Conservation (phyloP, 1,140 invertebrate genomes). For the Oreohelix idahoensis region DNA sequence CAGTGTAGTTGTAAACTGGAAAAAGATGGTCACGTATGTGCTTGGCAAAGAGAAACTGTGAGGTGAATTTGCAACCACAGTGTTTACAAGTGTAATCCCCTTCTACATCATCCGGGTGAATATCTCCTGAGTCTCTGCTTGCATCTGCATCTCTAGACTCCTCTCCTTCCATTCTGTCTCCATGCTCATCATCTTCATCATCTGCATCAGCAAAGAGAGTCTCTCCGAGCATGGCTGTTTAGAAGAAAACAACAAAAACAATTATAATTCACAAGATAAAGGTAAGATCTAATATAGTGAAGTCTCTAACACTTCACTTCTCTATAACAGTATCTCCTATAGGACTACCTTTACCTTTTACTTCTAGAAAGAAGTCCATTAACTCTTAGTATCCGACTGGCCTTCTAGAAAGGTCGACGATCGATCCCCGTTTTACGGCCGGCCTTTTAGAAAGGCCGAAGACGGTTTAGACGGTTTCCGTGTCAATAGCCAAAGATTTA, state of each 20-base stretch:
- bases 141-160: conserved; percentile 1
- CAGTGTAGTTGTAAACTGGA: conserved; percentile 40
- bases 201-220: conserved; percentile 22
- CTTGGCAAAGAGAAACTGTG: conserved; percentile 51
- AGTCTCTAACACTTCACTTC: no score
- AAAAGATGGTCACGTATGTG: conserved; percentile 58
- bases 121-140: conserved; percentile 7
- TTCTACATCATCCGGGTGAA: conserved; percentile 28
- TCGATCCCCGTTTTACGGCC: no score
- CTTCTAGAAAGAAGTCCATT: no score
- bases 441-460: no score
- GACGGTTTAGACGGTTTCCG: no score
- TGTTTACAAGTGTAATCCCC: conserved; percentile 48
- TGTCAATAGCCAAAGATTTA: no score
- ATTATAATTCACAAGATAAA: no score
- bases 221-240: conserved; percentile 43
- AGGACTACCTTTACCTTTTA: no score
- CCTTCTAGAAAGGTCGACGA: no score
- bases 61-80: conserved; percentile 51
- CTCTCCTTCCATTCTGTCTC: conserved; percentile 15
- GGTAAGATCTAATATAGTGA: no score
- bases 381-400: no score
- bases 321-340: no score
- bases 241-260: neutral
- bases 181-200: conserved; percentile 8